Evolutionary conservation across 2,888 invertebrate genomes (phyloP).

Genomic region (Hydriomena furcata): DNA sequence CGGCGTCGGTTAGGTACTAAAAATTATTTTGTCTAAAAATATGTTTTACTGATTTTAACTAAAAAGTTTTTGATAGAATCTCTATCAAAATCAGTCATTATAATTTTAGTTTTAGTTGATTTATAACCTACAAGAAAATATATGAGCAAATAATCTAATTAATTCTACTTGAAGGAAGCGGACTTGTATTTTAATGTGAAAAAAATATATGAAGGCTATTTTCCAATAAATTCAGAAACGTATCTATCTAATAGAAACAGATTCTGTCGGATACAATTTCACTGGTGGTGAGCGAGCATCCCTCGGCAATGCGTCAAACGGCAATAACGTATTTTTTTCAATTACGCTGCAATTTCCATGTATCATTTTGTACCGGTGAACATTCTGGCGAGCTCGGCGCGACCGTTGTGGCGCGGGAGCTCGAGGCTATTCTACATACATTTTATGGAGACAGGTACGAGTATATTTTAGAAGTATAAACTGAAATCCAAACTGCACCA

Average conservation of each 20-base stretch:
- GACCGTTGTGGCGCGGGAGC: conserved; percentile 39
- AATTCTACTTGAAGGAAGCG: conserved; percentile 1
- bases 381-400: conserved; percentile 55
- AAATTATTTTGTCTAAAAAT: too few relatives aligned
- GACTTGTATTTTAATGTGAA: background rate
- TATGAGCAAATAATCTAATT: background rate
- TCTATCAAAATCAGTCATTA: too few relatives aligned
- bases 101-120: too few relatives aligned
- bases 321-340: conserved; percentile 81
- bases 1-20: too few relatives aligned
- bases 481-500: too few relatives aligned
- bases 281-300: conserved; percentile 48
- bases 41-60: too few relatives aligned
- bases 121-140: too few relatives aligned
- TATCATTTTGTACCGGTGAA: conserved; percentile 71
- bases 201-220: background rate
- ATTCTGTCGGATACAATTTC: conserved; percentile 48
- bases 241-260: conserved; percentile 38
- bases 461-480: too few relatives aligned
- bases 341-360: conserved; percentile 79
- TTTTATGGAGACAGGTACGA: too few relatives aligned
- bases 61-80: too few relatives aligned
- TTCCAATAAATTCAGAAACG: conserved; percentile 10
- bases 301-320: conserved; percentile 70
- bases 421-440: background rate